Evolutionary conservation across 2,888 invertebrate species (phyloP).

Genomic region (Melanchra persicariae): DNA sequence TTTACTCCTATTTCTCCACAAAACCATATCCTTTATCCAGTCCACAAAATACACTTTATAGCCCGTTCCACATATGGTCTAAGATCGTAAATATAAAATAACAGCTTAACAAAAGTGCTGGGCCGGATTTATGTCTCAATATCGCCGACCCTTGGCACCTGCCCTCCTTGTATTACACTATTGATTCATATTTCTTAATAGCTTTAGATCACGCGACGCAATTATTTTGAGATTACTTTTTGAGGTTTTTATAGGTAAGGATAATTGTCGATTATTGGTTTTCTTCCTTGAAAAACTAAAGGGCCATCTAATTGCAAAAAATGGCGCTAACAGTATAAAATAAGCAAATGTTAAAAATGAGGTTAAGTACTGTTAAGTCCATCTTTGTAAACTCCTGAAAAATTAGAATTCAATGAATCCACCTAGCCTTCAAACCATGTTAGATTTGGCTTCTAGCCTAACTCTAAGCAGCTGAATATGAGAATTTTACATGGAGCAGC

Average conservation of each 20-base stretch:
- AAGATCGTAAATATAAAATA: constrained; percentile 81
- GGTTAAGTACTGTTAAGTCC: background rate
- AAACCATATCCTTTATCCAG: background rate
- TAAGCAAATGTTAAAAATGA: no score
- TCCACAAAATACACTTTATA: constrained; percentile 33
- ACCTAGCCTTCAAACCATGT: no score
- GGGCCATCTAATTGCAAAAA: no score
- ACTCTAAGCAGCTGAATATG: no score
- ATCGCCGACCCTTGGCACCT: constrained; percentile 76
- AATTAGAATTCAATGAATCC: background rate
- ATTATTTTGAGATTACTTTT: constrained; percentile 40
- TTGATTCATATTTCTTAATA: constrained; percentile 78
- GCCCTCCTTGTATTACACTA: constrained; percentile 72
- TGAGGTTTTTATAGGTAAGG: background rate
- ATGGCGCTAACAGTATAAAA: no score
- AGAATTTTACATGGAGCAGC: no score
- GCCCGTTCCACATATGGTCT: constrained; percentile 55
- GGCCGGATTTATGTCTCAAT: constrained; percentile 86
- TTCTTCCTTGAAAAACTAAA: background rate
- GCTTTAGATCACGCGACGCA: constrained; percentile 74
- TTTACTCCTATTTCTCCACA: background rate
- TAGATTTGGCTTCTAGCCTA: no score
- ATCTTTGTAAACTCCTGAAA: background rate
- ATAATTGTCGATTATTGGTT: background rate
- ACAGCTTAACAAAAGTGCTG: constrained; percentile 77